These are phyloP conservation scores for Cenopis cana DNA, from an alignment of 2,888 invertebrate genomes.

Conservation along the genomic window DNA sequence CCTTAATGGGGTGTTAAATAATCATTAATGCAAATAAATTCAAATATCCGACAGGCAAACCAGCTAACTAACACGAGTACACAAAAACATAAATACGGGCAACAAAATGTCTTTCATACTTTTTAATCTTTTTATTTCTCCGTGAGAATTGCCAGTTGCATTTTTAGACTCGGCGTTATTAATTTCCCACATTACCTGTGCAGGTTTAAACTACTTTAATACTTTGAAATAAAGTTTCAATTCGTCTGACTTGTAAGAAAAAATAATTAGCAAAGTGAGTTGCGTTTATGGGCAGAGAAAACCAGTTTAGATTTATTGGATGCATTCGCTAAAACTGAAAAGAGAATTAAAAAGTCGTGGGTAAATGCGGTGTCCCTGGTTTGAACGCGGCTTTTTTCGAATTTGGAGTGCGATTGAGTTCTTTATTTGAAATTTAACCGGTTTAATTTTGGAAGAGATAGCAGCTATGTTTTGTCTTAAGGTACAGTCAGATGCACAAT, in stretches of 20 bases:
- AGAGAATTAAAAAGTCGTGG: constrained; percentile 41
- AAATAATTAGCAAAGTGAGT: constrained; percentile 6
- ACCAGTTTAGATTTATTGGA: constrained; percentile 44
- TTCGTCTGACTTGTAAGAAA: neutral
- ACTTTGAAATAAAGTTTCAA: neutral
- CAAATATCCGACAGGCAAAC: neutral
- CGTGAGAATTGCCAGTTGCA: constrained; percentile 35
- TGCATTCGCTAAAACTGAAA: constrained; percentile 44
- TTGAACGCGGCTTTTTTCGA: constrained; percentile 1
- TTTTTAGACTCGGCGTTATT: constrained; percentile 38
- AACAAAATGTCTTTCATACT: constrained; percentile 35
- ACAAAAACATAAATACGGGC: constrained; percentile 17
- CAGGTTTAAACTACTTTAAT: neutral
- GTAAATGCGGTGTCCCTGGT: constrained; percentile 30
- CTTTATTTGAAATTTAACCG: constrained; percentile 8
- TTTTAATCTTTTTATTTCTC: constrained; percentile 35
- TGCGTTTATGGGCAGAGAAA: constrained; percentile 41
- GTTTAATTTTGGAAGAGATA: constrained; percentile 3
- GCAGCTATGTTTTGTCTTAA: neutral
- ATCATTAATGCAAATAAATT: neutral
- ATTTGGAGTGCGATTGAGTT: constrained; percentile 11
- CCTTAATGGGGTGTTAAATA: neutral
- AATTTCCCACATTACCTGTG: constrained; percentile 26
- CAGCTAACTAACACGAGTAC: neutral
- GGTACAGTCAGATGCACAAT: too few relatives aligned